A percentile compares a stretch with the other conserved stretches of the same genome.
Conservation (phyloP, 2,888 invertebrate genomes). For the Lydus trimaculatus region DNA sequence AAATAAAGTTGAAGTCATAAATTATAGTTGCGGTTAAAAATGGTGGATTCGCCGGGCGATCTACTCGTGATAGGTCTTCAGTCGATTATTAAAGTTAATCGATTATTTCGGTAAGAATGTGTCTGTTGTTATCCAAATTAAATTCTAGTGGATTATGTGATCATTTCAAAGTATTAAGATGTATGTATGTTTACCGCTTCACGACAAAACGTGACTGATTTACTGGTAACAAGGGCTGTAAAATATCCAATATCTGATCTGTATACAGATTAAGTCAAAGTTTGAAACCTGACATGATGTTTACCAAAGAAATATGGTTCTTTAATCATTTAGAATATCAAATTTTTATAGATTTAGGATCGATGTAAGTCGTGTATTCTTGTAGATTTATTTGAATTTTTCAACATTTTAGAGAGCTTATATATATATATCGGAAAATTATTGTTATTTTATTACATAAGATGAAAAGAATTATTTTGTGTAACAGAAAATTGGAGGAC, state of each 20-base stretch:
- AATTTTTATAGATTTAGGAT: too few relatives aligned
- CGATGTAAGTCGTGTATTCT: too few relatives aligned
- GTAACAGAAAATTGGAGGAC: too few relatives aligned
- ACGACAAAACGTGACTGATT: neutral
- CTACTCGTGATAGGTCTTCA: too few relatives aligned
- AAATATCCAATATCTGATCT: neutral
- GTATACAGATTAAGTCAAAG: neutral
- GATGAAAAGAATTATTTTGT: too few relatives aligned
- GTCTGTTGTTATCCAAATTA: too few relatives aligned
- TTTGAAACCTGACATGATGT: neutral
- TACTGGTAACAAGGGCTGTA: neutral
- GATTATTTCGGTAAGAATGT: too few relatives aligned
- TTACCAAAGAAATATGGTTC: neutral
- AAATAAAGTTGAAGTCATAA: neutral
- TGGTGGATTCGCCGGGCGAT: neutral
- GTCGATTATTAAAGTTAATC: too few relatives aligned
- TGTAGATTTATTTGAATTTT: too few relatives aligned
- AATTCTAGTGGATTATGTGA: neutral
- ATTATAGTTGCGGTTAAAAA: neutral
- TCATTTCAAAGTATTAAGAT: neutral
- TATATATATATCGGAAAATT: too few relatives aligned
- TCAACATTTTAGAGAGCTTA: too few relatives aligned
- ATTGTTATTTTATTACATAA: too few relatives aligned
- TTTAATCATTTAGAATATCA: neutral
- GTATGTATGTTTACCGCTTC: neutral